phyloP scores from a whole-genome alignment of 2,888 invertebrate species.

The Acanthosoma haemorrhoidale region DNA sequence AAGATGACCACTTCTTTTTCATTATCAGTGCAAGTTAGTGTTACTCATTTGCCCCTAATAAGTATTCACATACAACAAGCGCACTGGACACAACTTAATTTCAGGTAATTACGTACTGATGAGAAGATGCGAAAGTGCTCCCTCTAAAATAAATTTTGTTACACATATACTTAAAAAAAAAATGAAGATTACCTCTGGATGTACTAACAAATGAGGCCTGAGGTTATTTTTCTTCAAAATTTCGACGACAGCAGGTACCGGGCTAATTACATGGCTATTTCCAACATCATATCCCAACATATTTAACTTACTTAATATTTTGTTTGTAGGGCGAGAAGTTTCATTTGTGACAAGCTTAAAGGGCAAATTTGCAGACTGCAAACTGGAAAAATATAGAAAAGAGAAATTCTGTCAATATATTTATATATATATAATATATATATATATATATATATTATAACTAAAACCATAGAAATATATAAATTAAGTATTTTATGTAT shows the following conservation, averaged over 20 bases:
- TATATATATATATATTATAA: too few relatives aligned
- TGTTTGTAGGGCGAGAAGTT: conserved; percentile 34
- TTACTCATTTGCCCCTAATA: too few relatives aligned
- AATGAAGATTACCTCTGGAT: conserved; percentile 38
- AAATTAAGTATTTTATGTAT: background rate
- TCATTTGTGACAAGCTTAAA: conserved; percentile 40
- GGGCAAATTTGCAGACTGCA: conserved; percentile 35
- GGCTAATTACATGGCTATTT: conserved; percentile 35
- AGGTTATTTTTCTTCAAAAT: conserved; percentile 37
- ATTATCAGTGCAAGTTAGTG: too few relatives aligned
- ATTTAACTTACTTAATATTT: conserved; percentile 31
- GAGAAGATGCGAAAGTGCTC: too few relatives aligned
- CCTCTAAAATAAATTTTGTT: too few relatives aligned
- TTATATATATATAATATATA: too few relatives aligned
- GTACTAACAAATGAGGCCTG: conserved; percentile 36
- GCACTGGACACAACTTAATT: too few relatives aligned
- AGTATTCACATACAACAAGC: too few relatives aligned
- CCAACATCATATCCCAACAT: conserved; percentile 35
- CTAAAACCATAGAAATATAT: background rate
- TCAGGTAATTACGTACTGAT: too few relatives aligned
- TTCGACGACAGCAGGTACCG: conserved; percentile 36
- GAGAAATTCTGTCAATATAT: too few relatives aligned
- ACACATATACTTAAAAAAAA: too few relatives aligned
- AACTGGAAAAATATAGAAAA: conserved; percentile 32
- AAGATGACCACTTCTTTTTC: too few relatives aligned